Evolutionary conservation across 2,888 invertebrate species (phyloP).

Genomic region (Lumbricus terrestris): DNA sequence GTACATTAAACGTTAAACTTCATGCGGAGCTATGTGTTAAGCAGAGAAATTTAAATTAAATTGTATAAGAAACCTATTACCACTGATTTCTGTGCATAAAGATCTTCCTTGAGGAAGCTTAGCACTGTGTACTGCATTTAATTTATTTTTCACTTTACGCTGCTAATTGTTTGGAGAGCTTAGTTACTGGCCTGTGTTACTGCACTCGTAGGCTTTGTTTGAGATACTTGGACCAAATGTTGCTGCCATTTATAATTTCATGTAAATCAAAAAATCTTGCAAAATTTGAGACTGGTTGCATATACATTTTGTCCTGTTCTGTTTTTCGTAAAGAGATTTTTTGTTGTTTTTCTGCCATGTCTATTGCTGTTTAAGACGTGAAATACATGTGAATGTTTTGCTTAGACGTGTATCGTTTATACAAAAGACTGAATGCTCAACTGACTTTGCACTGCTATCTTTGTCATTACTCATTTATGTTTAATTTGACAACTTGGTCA

Average conservation of each 20-base stretch:
- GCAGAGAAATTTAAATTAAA: neutral
- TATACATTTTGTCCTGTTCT: neutral
- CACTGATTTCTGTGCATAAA: neutral
- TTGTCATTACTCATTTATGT: neutral
- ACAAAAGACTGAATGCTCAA: neutral
- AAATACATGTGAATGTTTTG: conserved; percentile 3
- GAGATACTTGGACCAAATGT: neutral
- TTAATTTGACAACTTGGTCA: neutral
- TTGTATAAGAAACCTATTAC: neutral
- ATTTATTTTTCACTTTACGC: neutral
- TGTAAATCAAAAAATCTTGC: neutral
- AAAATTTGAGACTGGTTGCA: neutral
- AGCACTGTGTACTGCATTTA: neutral
- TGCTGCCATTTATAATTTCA: neutral
- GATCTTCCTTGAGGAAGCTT: neutral
- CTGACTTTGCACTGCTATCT: neutral
- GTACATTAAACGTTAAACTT: neutral
- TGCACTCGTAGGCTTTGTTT: neutral
- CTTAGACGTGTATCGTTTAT: neutral
- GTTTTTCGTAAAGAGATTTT: neutral
- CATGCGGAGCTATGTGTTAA: neutral
- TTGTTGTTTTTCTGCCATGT: neutral
- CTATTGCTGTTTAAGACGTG: neutral
- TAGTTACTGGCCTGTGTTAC: neutral
- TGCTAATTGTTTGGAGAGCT: neutral